Evolutionary conservation across 2,888 invertebrate species (phyloP), one percentile per base, ranked within the genome.

Genomic region (Boloria selene): DNA sequence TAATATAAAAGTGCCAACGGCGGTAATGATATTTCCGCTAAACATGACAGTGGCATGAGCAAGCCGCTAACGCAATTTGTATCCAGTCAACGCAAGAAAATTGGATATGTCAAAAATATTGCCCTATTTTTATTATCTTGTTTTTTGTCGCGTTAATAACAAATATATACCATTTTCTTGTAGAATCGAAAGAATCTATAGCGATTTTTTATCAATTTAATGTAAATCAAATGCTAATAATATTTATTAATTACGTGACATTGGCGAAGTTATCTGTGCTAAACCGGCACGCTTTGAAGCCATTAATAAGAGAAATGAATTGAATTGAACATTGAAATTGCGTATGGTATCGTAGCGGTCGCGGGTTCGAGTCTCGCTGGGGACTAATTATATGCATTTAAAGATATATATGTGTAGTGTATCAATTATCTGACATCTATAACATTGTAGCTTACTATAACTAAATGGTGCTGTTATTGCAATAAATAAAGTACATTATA

Each of bases 41-140:
- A 49, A 58, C 52, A 31, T 51, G 58, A 51, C 64, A 45, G 18
- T 51, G 58, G 45, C 51, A 63, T 56, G 45, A 64, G 50, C n/a
- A 17, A 45, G 45, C 22, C 10, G 13, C 31, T 64, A 64, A 64
- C 31, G n/a, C 58, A 64, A 64, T 64, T 64, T 64, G 58, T 52
- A 50, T 31, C 38, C 49, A 42, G 54, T 31, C 42, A 47, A 18
- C 7, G 16, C 16, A 45, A 45, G 45, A 56, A 45, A 56, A 45
- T 56, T 45, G 45, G 45, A 56, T 56, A 4, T 45, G 26, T 26
- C 56, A 16, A 56, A 56, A 56, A 45, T n/a, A 16, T 22, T 10
- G 45, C 22, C 45, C 13, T 45, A 3, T 56, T 56, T 22, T 22
- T 50, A 16, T 16, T 4, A 22, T 13, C 22, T 14, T 45, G 14